Conservation (phyloP, 2,797 vertebrate genomes). For the Gallinago solitaria region DNA sequence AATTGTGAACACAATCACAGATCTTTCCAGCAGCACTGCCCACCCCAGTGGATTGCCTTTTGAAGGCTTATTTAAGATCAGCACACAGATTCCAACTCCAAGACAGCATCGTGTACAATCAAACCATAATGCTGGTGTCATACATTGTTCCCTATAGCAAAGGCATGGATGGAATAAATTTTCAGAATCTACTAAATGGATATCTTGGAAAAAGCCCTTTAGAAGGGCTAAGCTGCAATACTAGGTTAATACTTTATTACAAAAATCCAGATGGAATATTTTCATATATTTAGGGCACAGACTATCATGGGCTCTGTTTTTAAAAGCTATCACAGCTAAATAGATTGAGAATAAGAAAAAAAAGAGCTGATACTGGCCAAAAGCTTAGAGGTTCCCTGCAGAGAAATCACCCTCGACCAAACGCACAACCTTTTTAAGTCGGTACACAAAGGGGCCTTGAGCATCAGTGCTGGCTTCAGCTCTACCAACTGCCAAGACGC, state of each 20-base stretch:
- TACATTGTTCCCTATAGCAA: accelerated
- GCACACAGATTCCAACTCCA: accelerated
- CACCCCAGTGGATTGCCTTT: neutral
- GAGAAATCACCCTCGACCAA: neutral
- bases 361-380: neutral
- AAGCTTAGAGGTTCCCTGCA: neutral
- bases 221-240: neutral
- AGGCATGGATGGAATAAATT: neutral
- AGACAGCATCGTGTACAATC: too few relatives aligned
- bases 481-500: neutral
- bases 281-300: neutral
- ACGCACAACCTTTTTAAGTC: neutral
- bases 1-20: neutral
- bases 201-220: neutral
- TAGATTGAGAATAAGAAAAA: neutral
- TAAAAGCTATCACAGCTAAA: neutral
- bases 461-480: neutral
- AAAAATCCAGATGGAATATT: neutral
- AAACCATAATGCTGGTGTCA: neutral
- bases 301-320: neutral
- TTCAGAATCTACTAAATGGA: neutral
- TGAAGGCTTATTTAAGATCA: neutral
- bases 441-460: neutral
- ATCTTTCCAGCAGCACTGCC: neutral
- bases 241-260: neutral